Conservation (phyloP, 2,888 invertebrate genomes). For the Loripinus fragilis region DNA sequence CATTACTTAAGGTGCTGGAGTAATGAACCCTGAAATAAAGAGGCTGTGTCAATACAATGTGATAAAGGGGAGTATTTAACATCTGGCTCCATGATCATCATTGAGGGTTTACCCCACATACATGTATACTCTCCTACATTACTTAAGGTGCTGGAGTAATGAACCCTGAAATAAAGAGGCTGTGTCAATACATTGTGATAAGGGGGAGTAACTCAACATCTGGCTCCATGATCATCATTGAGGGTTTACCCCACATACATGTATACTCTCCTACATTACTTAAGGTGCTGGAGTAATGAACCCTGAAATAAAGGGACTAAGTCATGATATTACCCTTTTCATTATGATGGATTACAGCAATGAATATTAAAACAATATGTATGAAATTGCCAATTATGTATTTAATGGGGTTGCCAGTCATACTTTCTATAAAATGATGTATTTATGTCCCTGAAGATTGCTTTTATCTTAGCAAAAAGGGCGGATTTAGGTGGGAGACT, state of each 20-base stretch:
- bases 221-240: slow-evolving; percentile 82
- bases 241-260: slow-evolving; percentile 78
- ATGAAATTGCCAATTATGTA: no score
- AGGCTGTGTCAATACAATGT: no score
- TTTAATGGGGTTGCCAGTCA: no score
- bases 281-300: slow-evolving; percentile 79
- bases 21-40: slow-evolving; percentile 78
- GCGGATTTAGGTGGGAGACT: no score
- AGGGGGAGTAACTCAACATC: slow-evolving; percentile 84
- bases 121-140: slow-evolving; percentile 66
- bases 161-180: slow-evolving; percentile 63
- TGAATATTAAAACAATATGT: no score
- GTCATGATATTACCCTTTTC: no score
- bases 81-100: slow-evolving; percentile 81
- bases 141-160: slow-evolving; percentile 78
- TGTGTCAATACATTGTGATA: no score
- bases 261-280: slow-evolving; percentile 67
- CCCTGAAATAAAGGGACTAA: no score
- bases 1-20: slow-evolving; percentile 74
- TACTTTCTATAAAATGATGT: no score
- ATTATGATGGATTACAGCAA: no score
- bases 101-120: slow-evolving; percentile 79
- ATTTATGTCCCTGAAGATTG: no score
- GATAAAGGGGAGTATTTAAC: slow-evolving; percentile 64
- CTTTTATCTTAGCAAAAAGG: no score